Evolutionary conservation across 1,140 invertebrate genomes (phyloP), one percentile per base, ranked within the genome.

Genomic region (Watersipora subatra): DNA sequence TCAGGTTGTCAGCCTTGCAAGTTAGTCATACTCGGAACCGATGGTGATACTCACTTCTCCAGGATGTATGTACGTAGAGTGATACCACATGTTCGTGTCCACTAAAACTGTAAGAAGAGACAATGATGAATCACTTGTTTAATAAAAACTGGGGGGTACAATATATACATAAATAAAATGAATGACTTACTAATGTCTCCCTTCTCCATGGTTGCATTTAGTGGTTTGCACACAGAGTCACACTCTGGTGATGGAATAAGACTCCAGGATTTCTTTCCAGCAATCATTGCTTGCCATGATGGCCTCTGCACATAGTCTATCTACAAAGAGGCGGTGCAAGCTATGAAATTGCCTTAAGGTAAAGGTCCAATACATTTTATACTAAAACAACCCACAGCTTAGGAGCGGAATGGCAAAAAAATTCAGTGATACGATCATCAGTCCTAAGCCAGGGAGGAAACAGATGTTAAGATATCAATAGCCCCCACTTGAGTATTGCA

Each of bases 271-370:
- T 96, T 96, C 70, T 80, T 84, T 0, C 92, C 92, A 58, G 83
- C 84, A 57, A 96, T 84, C 80, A 96, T 93, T 0, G 92, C 92
- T 80, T 96, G 93, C 92, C 93, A 97, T 0, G 92, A 95, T 12
- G 93, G 89, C 76, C 90, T 84, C 55, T 86, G 83, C 19, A 97
- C 92, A 66, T 91, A 89, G 77, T 96, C 93, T 58, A 96, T 86
- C 92, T 94, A 73, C 27, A 76, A 72, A 56, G 69, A 67, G 70
- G 65, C 28, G n/a, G n/a, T n/a, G n/a, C n/a, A n/a, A n/a, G n/a
- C n/a, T n/a, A n/a, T n/a, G n/a, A n/a, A n/a, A n/a, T n/a, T n/a
- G n/a, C n/a, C n/a, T n/a, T n/a, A n/a, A n/a, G n/a, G n/a, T n/a
- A n/a, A n/a, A n/a, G n/a, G n/a, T n/a, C n/a, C n/a, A n/a, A n/a